Evolutionary conservation across 1,140 invertebrate species (phyloP), one percentile per base, ranked within the genome.

Genomic region (Drosophila nigromelanica): DNA sequence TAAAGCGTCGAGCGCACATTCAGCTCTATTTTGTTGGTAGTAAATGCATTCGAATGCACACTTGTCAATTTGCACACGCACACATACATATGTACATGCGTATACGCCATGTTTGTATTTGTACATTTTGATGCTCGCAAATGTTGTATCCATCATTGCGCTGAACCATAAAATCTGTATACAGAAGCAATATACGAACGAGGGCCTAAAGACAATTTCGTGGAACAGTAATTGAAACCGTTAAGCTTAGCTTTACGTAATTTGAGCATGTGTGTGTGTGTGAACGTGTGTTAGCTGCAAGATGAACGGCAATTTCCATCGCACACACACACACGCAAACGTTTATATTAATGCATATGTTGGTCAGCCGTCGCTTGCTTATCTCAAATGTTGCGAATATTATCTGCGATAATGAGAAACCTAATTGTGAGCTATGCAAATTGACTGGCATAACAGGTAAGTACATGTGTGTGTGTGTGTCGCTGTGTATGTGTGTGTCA

Each of bases 371-470:
- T 64, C 24, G 40, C 43, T 56, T 40, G 40, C 75, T 79, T 87
- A 87, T 89, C 82, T 68, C 79, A 83, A 89, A 89, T 87, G 69
- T 62, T 59, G 69, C 83, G 82, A 89, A 89, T 87, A 87, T 87
- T 87, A 87, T 87, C 82, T 87, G 68, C 73, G 82, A 79, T 87
- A 87, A 87, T 87, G 83, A 79, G 78, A 76, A 89, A 89, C 87
- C 73, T 89, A 87, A 87, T 89, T 87, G 79, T 87, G 68, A 89
- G 71, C 83, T 75, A 86, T 86, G 81, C 81, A 86, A 86, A 86
- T 86, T 78, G 67, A 66, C 18, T 59, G 56, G 70, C 35, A 66
- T 59, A 60, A 58, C 78, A 75, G 71, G 42, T 48, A 30, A 58
- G n/a, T 21, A 24, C 21, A 39, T 37, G 21, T 50, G 51, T 60